Percentiles rank a stretch among this genome's conserved stretches.
Evolutionary conservation across 2,113 vertebrate genomes (phyloP).

Genomic region (Ophthalmolycus amberensis): DNA sequence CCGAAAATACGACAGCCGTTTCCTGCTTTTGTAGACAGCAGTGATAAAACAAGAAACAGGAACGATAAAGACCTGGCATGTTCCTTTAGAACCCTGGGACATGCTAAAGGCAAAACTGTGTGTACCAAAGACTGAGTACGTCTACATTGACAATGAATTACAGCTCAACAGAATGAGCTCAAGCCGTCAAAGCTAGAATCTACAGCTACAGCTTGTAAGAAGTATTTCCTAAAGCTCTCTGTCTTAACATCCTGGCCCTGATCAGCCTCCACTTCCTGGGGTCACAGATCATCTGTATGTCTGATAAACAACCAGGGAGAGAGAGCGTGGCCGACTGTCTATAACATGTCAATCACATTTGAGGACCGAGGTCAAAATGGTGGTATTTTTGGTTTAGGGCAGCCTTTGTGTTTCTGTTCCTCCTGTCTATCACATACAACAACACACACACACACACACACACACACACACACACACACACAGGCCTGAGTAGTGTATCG

Average conservation of each 20-base stretch:
- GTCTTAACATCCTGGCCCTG: slow-evolving; percentile 63
- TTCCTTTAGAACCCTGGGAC: background rate
- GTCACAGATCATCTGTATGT: slow-evolving; percentile 61
- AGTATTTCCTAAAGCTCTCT: slow-evolving; percentile 48
- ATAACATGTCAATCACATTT: slow-evolving; percentile 54
- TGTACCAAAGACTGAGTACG: background rate
- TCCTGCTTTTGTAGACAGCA: background rate
- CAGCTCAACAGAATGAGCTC: background rate
- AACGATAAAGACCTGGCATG: background rate
- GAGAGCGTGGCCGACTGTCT: slow-evolving; percentile 31
- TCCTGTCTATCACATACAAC: slow-evolving; percentile 39
- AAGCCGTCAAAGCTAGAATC: slow-evolving; percentile 12
- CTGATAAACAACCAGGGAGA: slow-evolving; percentile 47
- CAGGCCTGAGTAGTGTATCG: slow-evolving; percentile 55
- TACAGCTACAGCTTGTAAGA: slow-evolving; percentile 23
- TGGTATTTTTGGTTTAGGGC: slow-evolving; percentile 27
- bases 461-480: slow-evolving; percentile 41
- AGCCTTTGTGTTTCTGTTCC: slow-evolving; percentile 30
- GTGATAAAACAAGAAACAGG: background rate
- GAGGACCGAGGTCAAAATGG: slow-evolving; percentile 8
- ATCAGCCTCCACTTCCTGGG: slow-evolving; percentile 61
- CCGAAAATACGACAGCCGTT: background rate
- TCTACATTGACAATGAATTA: background rate
- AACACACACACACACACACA: slow-evolving; percentile 54
- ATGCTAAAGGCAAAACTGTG: background rate